Base-by-base conservation (phyloP, 2,113 vertebrate genomes). In the Pogonocichla stellata region DNA sequence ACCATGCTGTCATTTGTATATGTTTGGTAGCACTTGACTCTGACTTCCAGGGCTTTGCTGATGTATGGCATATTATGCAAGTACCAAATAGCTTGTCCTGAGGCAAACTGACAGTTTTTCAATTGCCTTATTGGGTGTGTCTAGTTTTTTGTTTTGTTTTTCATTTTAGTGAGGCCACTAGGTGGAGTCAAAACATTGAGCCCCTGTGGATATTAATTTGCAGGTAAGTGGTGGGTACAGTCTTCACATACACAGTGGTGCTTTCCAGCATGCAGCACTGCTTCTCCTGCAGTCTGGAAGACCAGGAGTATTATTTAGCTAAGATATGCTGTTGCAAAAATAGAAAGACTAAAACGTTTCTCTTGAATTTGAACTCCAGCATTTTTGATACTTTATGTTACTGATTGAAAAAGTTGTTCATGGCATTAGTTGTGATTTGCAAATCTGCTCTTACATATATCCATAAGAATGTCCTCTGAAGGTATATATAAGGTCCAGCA, bases 231-330 rank as follows among this genome's bases (percentile, higher is more conserved):
- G 2, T 26, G 29, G 6, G 3, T 4, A 4, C 1, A 8, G 51
- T 24, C 20, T 45, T 40, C 18, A 3, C 6, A 1, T 3, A 6
- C 22, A 3, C 6, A 1, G 0, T 7, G 19, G 19, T 60, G 67
- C 20, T 43, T 65, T 73, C 36, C 50, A 33, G 20, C 45, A 8
- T 2, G 12, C 31, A 6, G 40, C 8, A 1, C 42, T 57, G 29
- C 13, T 62, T 73, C 10, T 60, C 5, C 25, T 31, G 43, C 26
- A 51, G 51, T 26, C 29, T 38, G 6, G 25, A 28, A 6, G 25
- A 20, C 24, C 24, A 22, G 23, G 7, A 43, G 23, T 47, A 17
- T 5, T 72, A 26, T 42, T 80, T 79, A 65, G 40, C n/a, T 13
- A 24, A 40, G 15, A 34, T 36, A 10, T 5, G 10, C 31, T 40